Evolutionary conservation across 2,113 vertebrate genomes (phyloP).

Genomic region (Dasypus novemcinctus): DNA sequence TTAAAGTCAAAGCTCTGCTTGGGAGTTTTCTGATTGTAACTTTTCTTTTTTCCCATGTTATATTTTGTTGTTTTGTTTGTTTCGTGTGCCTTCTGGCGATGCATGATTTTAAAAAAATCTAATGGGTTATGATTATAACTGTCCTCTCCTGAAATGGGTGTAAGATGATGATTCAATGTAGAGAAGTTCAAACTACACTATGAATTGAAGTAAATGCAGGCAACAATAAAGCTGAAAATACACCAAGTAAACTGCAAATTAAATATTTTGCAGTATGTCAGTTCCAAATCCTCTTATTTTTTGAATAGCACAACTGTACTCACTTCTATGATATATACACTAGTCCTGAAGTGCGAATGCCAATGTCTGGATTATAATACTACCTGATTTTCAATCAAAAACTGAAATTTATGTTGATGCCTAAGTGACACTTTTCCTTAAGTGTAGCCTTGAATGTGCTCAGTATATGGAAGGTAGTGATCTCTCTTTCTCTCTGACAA

Average conservation of each 20-base stretch:
- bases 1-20: background rate
- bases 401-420: conserved; percentile 66
- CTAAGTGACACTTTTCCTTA: conserved; percentile 74
- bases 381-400: conserved; percentile 72
- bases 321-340: background rate
- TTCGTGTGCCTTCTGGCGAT: background rate
- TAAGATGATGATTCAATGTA: conserved; percentile 32
- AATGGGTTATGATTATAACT: conserved; percentile 22
- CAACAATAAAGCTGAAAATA: conserved; percentile 30
- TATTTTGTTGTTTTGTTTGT: background rate
- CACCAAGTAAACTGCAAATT: conserved; percentile 59
- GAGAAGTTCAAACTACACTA: conserved; percentile 4
- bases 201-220: conserved; percentile 43
- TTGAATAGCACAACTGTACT: conserved; percentile 62
- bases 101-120: background rate
- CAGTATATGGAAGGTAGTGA: conserved; percentile 59
- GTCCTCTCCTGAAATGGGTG: background rate
- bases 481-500: conserved; percentile 69
- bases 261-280: conserved; percentile 54
- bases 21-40: background rate
- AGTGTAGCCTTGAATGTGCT: conserved; percentile 43
- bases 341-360: conserved; percentile 63
- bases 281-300: conserved; percentile 43
- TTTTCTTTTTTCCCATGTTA: background rate
- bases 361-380: conserved; percentile 52